phyloP scores from a whole-genome alignment of 2,113 vertebrate species.

The Heptranchias perlo region DNA sequence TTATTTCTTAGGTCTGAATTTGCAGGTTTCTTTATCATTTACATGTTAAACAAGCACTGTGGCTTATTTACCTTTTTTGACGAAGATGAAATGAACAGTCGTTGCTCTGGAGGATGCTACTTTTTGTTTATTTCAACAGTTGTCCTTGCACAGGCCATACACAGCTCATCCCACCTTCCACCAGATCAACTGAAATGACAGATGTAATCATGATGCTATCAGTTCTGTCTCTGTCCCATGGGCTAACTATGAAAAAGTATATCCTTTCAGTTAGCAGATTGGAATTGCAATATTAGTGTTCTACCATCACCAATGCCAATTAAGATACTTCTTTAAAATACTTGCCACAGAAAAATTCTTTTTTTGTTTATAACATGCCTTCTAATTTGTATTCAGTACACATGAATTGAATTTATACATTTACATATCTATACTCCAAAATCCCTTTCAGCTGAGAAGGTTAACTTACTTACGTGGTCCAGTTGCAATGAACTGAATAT shows the following conservation, averaged over 20 bases:
- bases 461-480: background rate
- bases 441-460: background rate
- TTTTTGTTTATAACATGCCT: background rate
- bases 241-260: background rate
- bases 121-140: background rate
- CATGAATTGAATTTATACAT: background rate
- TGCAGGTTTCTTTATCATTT: background rate
- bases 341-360: background rate
- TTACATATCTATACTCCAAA: background rate
- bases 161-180: background rate
- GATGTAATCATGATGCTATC: background rate
- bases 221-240: background rate
- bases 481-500: background rate
- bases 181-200: background rate
- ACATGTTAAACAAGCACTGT: background rate
- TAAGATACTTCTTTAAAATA: background rate
- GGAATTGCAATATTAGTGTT: background rate
- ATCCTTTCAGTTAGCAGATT: background rate
- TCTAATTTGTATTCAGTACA: background rate
- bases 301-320: background rate
- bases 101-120: background rate
- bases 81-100: background rate
- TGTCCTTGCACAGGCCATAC: background rate
- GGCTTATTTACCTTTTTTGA: background rate
- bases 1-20: no score